Percentiles rank a stretch among this genome's conserved stretches.
Evolutionary conservation across 2,888 invertebrate genomes (phyloP).

Genomic region (Balanococcus diminutus): DNA sequence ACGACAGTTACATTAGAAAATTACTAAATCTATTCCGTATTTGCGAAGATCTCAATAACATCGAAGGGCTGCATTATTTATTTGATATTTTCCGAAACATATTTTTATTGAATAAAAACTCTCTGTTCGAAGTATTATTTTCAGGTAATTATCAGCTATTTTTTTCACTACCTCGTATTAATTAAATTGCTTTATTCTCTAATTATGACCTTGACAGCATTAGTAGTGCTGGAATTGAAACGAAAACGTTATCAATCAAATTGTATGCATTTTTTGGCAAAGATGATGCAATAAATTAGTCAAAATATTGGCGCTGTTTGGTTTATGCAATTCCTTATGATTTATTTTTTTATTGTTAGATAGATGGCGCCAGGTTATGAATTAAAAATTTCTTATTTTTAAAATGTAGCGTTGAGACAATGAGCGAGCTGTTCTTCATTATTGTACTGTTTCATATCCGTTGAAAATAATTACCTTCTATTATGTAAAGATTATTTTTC

Average conservation of each 20-base stretch:
- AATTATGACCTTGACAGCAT: background rate
- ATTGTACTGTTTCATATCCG: no score
- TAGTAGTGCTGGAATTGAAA: background rate
- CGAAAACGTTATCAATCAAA: background rate
- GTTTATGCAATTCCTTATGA: background rate
- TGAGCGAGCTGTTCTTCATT: no score
- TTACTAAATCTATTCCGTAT: conserved; percentile 93
- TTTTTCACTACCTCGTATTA: background rate
- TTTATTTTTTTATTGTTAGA: background rate
- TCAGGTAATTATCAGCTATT: conserved; percentile 66
- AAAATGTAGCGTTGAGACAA: no score
- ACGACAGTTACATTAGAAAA: conserved; percentile 94
- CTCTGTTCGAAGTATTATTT: conserved; percentile 97
- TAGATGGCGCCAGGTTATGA: background rate
- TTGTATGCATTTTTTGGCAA: background rate
- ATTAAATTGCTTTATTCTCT: background rate
- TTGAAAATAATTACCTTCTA: no score
- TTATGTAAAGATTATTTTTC: no score
- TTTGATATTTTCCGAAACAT: conserved; percentile 99
- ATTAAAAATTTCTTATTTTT: background rate
- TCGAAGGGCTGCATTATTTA: conserved; percentile 90
- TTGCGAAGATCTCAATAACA: conserved; percentile 96
- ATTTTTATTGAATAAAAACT: conserved; percentile 96
- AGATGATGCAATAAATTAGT: background rate
- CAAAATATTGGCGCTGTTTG: background rate